A percentile compares a stretch with the other conserved stretches of the same genome.
Conservation (phyloP, 2,888 invertebrate genomes). For the Drosophila mulleri region DNA sequence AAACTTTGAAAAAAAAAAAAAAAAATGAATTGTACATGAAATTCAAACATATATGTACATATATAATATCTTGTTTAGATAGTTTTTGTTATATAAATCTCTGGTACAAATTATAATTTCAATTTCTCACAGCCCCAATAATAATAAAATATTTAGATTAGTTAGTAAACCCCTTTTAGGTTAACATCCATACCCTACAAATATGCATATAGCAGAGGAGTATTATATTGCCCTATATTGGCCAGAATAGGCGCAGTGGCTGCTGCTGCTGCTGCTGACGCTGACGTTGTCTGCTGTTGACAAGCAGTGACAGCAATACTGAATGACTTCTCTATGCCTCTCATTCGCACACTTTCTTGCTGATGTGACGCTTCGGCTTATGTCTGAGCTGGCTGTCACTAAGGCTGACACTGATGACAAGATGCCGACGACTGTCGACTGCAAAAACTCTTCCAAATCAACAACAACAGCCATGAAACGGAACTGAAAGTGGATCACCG, state of each 20-base stretch:
- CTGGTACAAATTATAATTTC: too few species aligned
- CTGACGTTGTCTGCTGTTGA: conserved; percentile 50
- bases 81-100: too few species aligned
- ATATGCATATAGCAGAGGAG: conserved; percentile 1
- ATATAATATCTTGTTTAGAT: too few species aligned
- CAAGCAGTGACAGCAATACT: conserved; percentile 50
- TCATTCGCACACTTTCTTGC: conserved; percentile 1
- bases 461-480: conserved; percentile 24
- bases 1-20: too few species aligned
- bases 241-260: conserved; percentile 17
- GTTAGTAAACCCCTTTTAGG: background rate
- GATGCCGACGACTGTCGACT: conserved; percentile 37
- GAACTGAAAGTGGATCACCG: conserved; percentile 58
- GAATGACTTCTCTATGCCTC: conserved; percentile 27
- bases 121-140: too few species aligned
- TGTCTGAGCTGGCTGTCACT: conserved; percentile 44
- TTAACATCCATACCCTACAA: background rate
- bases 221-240: conserved; percentile 4
- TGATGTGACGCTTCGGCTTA: conserved; percentile 3
- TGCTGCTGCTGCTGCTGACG: conserved; percentile 23
- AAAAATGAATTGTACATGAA: too few species aligned
- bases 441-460: conserved; percentile 31
- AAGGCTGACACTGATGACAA: conserved; percentile 61
- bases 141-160: too few species aligned
- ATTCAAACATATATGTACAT: too few species aligned